phyloP scores from a whole-genome alignment of 2,797 vertebrate genomes.

The Emydoidea blandingii region DNA sequence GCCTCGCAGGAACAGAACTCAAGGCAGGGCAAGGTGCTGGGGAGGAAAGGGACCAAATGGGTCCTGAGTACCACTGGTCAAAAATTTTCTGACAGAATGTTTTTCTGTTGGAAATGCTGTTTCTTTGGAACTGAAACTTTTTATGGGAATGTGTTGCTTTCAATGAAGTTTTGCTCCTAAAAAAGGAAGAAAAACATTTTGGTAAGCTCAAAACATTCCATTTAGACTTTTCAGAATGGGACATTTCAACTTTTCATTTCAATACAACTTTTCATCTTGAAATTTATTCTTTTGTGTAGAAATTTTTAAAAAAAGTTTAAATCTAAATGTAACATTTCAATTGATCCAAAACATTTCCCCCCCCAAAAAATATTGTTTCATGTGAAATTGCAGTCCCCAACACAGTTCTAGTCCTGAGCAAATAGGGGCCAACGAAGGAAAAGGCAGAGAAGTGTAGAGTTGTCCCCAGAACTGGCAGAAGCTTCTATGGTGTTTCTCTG shows the following conservation, averaged over 20 bases:
- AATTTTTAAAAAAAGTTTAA: neutral
- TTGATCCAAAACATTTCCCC: neutral
- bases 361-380: neutral
- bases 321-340: neutral
- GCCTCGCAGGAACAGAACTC: neutral
- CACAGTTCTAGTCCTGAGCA: neutral
- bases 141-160: neutral
- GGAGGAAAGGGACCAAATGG: neutral
- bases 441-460: neutral
- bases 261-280: neutral
- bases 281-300: neutral
- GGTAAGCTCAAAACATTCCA: neutral
- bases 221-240: neutral
- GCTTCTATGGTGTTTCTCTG: slow-evolving; percentile 1
- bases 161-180: neutral
- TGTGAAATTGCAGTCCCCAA: neutral
- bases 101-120: neutral
- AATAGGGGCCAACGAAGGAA: neutral
- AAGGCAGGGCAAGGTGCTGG: neutral
- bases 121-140: neutral
- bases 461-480: neutral
- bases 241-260: neutral
- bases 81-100: neutral
- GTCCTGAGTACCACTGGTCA: neutral
- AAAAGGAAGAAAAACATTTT: neutral